phyloP scores from a whole-genome alignment of 2,797 vertebrate species.

The Tragelaphus oryx region DNA sequence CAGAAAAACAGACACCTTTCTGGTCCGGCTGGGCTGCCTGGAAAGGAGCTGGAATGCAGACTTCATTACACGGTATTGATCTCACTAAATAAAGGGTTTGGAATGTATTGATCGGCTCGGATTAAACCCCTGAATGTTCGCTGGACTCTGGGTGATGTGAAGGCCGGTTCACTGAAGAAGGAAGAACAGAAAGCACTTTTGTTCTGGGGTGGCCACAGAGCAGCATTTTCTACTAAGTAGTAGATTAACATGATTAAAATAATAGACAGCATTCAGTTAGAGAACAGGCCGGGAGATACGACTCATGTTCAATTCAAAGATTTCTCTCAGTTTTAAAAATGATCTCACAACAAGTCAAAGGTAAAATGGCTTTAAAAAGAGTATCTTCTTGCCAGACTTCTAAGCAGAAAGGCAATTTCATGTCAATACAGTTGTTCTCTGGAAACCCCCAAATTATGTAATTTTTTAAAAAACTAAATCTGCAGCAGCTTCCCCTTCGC shows the following conservation, averaged over 20 bases:
- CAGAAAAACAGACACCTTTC: slow-evolving; percentile 79
- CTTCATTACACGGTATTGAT: slow-evolving; percentile 91
- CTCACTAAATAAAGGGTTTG: slow-evolving; percentile 86
- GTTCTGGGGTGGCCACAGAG: slow-evolving; percentile 7
- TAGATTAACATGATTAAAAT: slow-evolving; percentile 48
- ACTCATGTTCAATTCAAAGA: neutral
- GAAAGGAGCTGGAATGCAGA: slow-evolving; percentile 82
- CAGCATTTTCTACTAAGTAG: neutral
- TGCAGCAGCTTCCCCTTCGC: neutral
- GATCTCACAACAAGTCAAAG: neutral
- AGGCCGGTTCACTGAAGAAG: slow-evolving; percentile 63
- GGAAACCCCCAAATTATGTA: neutral
- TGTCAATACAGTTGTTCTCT: neutral
- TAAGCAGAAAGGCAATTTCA: slow-evolving; percentile 10
- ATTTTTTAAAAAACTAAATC: neutral
- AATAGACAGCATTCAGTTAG: slow-evolving; percentile 48
- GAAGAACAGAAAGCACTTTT: slow-evolving; percentile 50
- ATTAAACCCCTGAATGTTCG: slow-evolving; percentile 66
- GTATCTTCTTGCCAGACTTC: slow-evolving; percentile 22
- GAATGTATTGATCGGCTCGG: slow-evolving; percentile 83
- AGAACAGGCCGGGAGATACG: neutral
- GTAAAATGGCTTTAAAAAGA: neutral
- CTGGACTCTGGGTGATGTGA: slow-evolving; percentile 42
- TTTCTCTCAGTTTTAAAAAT: neutral
- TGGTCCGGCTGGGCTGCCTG: slow-evolving; percentile 74